Percentiles rank a stretch among this genome's conserved stretches.
Conservation (phyloP, 2,888 invertebrate genomes). For the Lepidochitona cinerea region DNA sequence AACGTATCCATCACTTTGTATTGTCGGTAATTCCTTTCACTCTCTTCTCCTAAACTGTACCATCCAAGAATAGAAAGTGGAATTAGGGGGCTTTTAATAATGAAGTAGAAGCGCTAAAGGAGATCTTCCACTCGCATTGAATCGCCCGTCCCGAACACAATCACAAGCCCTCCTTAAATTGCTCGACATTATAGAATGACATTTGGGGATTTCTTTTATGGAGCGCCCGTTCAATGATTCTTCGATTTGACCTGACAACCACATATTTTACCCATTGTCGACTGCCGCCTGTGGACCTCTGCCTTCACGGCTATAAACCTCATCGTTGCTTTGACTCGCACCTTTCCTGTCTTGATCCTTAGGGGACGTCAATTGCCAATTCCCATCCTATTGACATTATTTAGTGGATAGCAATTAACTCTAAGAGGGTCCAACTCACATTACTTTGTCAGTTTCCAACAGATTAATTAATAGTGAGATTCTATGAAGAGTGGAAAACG, state of each 20-base stretch:
- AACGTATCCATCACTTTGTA: slow-evolving; percentile 4
- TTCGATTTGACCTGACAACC: neutral
- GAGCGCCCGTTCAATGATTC: neutral
- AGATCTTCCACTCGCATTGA: neutral
- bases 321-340: neutral
- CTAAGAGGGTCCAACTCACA: slow-evolving; percentile 1
- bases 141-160: neutral
- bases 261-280: neutral
- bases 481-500: neutral
- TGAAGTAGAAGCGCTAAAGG: neutral
- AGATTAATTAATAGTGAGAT: slow-evolving; percentile 6
- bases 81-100: slow-evolving; percentile 8
- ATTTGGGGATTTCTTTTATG: slow-evolving; percentile 5
- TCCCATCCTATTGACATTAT: slow-evolving; percentile 4
- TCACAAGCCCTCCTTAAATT: neutral
- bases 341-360: neutral
- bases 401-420: slow-evolving; percentile 3
- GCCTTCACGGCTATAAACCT: neutral
- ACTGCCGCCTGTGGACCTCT: neutral
- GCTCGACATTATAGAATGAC: slow-evolving; percentile 4
- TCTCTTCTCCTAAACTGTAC: neutral
- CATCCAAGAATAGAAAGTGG: slow-evolving; percentile 2
- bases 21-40: neutral
- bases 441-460: neutral
- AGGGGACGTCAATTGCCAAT: neutral